Evolutionary conservation across 2,888 invertebrate species (phyloP).

Genomic region (Morpho helenor): DNA sequence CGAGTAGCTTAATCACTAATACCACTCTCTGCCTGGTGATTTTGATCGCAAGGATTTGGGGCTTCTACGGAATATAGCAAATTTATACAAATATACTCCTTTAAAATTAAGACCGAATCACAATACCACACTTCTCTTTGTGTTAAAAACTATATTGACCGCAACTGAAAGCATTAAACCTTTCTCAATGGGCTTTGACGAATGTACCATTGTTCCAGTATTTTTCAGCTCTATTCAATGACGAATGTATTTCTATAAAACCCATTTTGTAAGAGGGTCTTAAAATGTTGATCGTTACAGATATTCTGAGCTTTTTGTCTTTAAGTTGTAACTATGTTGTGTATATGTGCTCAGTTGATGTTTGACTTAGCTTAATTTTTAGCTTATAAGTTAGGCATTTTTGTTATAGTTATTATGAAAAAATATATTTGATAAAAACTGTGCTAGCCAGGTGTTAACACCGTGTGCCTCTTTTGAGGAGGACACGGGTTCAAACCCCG

Average conservation of each 20-base stretch:
- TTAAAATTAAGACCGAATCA: not conserved
- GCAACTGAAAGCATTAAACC: not conserved
- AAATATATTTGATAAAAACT: no score
- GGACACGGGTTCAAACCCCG: no score
- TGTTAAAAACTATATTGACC: conserved; percentile 8
- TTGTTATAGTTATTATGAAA: no score
- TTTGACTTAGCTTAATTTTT: conserved; percentile 1
- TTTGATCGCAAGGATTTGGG: no score
- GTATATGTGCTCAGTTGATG: not conserved
- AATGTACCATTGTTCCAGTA: conserved; percentile 5
- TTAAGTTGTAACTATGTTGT: not conserved
- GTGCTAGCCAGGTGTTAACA: no score
- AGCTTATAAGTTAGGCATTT: not conserved
- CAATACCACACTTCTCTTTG: not conserved
- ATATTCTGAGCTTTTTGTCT: not conserved
- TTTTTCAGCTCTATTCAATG: conserved; percentile 3
- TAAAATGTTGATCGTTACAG: conserved; percentile 7
- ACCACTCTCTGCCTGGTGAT: no score
- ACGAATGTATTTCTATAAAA: conserved; percentile 1
- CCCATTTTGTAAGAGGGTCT: conserved; percentile 5
- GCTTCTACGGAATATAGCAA: no score
- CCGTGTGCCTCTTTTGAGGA: no score
- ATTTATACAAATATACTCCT: no score
- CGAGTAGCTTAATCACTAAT: no score
- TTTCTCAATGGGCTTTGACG: conserved; percentile 2